These are phyloP conservation scores for Hybognathus amarus DNA, from an alignment of 2,797 vertebrate species.

Conservation along the genomic window DNA sequence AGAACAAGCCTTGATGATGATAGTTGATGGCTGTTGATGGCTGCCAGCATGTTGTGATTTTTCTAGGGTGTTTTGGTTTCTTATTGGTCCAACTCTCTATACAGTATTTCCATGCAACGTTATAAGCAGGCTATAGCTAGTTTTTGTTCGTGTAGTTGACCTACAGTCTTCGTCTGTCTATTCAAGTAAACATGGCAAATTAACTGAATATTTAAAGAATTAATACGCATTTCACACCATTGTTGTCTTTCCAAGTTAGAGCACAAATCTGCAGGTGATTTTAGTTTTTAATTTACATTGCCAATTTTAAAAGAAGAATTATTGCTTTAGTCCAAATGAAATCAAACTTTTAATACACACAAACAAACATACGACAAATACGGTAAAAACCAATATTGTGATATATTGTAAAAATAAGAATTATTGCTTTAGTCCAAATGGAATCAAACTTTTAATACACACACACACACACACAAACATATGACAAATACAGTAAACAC, in stretches of 20 bases:
- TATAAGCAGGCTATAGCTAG: background rate
- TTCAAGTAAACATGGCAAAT: background rate
- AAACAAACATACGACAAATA: too few relatives aligned
- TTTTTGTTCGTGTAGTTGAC: background rate
- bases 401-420: too few relatives aligned
- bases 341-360: background rate
- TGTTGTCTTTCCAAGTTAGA: background rate
- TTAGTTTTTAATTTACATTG: constrained; percentile 3
- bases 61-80: background rate
- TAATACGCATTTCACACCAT: background rate
- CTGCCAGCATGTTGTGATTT: background rate
- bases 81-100: background rate
- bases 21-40: background rate
- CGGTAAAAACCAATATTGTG: too few relatives aligned
- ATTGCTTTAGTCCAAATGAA: background rate
- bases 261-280: background rate
- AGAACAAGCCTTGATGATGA: background rate
- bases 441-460: too few relatives aligned
- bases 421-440: too few relatives aligned
- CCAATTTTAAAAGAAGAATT: background rate
- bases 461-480: too few relatives aligned
- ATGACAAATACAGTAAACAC: too few relatives aligned
- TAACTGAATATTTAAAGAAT: background rate
- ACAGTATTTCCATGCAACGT: background rate
- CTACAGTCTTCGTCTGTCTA: background rate